Evolutionary conservation across 2,888 invertebrate genomes (phyloP).

Genomic region (Tholera decimalis): DNA sequence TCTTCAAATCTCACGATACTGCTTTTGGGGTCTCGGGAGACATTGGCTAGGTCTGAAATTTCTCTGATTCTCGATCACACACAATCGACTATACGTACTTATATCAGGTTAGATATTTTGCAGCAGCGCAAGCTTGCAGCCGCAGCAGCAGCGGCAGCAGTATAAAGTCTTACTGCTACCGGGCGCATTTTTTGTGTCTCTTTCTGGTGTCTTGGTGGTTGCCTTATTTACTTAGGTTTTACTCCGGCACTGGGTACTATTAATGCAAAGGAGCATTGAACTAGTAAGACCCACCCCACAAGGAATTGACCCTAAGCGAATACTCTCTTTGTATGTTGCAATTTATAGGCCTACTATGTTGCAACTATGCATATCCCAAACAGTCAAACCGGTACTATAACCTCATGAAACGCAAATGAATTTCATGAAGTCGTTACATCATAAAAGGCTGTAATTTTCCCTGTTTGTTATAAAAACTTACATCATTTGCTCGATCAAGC

Average conservation of each 20-base stretch:
- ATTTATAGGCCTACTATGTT: not conserved
- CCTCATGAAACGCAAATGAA: constrained; percentile 32
- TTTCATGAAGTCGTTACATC: constrained; percentile 41
- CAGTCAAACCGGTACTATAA: constrained; percentile 14
- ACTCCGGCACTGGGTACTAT: not conserved
- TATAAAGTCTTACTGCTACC: too few species aligned
- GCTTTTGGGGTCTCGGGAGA: too few species aligned
- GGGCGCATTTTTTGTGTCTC: too few species aligned
- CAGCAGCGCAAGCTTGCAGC: too few species aligned
- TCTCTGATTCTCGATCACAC: too few species aligned
- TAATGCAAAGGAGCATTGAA: not conserved
- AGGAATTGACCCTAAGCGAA: not conserved
- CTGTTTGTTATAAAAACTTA: constrained; percentile 25
- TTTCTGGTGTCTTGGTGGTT: too few species aligned
- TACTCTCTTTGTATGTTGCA: not conserved
- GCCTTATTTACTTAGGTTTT: too few species aligned
- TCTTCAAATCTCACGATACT: too few species aligned
- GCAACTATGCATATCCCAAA: not conserved
- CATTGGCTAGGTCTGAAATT: too few species aligned
- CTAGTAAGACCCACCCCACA: not conserved
- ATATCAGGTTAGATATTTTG: too few species aligned
- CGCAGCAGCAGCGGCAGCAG: too few species aligned
- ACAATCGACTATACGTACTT: too few species aligned
- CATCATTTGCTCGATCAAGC: constrained; percentile 41
- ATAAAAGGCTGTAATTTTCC: constrained; percentile 45